Base-by-base conservation (phyloP, 2,113 vertebrate genomes). In the Tretioscincus oriximinensis region DNA sequence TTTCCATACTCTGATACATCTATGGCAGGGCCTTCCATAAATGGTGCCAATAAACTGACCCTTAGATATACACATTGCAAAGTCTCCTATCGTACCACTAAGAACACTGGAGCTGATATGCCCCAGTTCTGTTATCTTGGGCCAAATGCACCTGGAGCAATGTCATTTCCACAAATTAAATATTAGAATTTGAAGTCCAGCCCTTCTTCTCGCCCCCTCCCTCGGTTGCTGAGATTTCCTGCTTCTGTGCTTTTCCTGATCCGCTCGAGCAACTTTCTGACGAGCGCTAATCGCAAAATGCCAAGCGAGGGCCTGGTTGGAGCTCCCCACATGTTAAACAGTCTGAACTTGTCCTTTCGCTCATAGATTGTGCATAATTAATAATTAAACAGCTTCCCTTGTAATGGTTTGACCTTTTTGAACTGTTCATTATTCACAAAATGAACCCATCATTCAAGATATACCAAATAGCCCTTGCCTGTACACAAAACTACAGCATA, bases 341-440 rank as follows among this genome's bases (percentile, higher is more conserved):
- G 96, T 96, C 95, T 94, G 94, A 95, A 95, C 94, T 93, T 95
- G 96, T 98, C 96, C 95, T 96, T 95, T 96, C 95, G 94, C 96
- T 96, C 94, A 94, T 95, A 95, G 95, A 96, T 97, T 96, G 96
- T 95, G 96, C 96, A 96, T 98, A 98, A 98, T 98, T 98, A 98
- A 98, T 98, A 98, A 97, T 97, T 97, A 97, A 97, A 96, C 93
- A 94, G 94, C 91, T 96, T 93, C 93, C 80, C 82, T 97, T 97
- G 96, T 97, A 97, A 97, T 97, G 96, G 97, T 95, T 97, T 98
- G 96, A 98, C 97, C 98, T 92, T 92, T 92, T 90, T 98, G 97
- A 98, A 96, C 97, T 93, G 90, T 96, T 98, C 97, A 97, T 98
- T 98, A 98, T 95, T 98, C 96, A 97, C 95, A 90, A 93, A 94